A percentile compares a stretch with the other conserved stretches of the same genome.
These are phyloP conservation scores for Lepisosteus osseus DNA, from an alignment of 2,113 vertebrate genomes.

Conservation along the genomic window DNA sequence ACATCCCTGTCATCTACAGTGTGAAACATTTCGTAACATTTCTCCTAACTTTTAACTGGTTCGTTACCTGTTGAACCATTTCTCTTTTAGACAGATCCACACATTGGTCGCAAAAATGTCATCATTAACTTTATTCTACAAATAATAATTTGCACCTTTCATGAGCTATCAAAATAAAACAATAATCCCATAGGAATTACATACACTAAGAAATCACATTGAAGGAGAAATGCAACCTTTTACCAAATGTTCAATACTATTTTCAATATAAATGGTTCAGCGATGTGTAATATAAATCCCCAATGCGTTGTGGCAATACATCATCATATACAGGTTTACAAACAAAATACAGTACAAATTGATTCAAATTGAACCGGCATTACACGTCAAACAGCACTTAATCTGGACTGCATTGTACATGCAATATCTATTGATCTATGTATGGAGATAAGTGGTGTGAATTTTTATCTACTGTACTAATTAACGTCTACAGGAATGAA, in stretches of 20 bases:
- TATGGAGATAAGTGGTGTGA: slow-evolving; percentile 68
- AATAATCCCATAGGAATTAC: slow-evolving; percentile 65
- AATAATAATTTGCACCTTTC: slow-evolving; percentile 60
- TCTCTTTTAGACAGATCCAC: slow-evolving; percentile 20
- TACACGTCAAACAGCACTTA: slow-evolving; percentile 78
- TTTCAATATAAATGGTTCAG: slow-evolving; percentile 66
- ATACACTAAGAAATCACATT: slow-evolving; percentile 55
- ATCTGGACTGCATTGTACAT: slow-evolving; percentile 78
- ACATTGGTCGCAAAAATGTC: slow-evolving; percentile 16
- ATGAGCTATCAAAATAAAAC: slow-evolving; percentile 62
- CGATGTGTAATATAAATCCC: slow-evolving; percentile 60
- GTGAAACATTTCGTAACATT: neutral
- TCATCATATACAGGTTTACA: slow-evolving; percentile 78
- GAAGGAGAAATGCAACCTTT: slow-evolving; percentile 66
- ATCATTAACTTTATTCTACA: slow-evolving; percentile 64
- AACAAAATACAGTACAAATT: slow-evolving; percentile 80
- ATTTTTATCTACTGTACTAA: slow-evolving; percentile 71
- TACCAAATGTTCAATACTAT: slow-evolving; percentile 69
- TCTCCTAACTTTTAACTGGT: no score
- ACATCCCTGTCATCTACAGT: no score
- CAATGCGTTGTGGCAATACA: slow-evolving; percentile 71
- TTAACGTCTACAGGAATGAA: slow-evolving; percentile 71
- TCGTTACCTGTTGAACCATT: no score
- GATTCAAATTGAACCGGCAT: slow-evolving; percentile 73
- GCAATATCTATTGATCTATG: slow-evolving; percentile 82